Percentiles rank a stretch among this genome's conserved stretches.
Evolutionary conservation across 2,797 vertebrate species (phyloP).

Genomic region (Pempheris klunzingeri): DNA sequence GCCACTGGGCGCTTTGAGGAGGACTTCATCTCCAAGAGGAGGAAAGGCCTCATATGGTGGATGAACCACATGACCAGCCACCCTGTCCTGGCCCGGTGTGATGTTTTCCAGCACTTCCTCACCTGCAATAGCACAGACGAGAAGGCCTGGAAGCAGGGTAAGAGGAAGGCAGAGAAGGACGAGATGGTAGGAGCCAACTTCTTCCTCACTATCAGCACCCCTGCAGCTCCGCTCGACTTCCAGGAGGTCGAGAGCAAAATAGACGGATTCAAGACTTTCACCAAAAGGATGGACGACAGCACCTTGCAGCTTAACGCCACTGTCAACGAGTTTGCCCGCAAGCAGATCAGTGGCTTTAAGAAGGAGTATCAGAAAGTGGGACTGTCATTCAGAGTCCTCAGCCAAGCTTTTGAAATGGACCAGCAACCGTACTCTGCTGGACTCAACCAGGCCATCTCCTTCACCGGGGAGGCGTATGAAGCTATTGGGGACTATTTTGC

Average conservation of each 20-base stretch:
- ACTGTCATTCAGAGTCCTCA: conserved; percentile 92
- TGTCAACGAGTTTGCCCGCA: conserved; percentile 93
- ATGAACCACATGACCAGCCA: conserved; percentile 99
- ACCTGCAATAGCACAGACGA: conserved; percentile 94
- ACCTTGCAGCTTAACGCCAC: conserved; percentile 94
- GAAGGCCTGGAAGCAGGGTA: conserved; percentile 98
- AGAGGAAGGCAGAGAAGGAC: conserved; percentile 96
- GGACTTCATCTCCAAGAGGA: conserved; percentile 98
- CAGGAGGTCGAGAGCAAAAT: conserved; percentile 97
- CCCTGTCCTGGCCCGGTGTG: conserved; percentile 93
- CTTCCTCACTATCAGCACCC: conserved; percentile 95
- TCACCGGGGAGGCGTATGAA: conserved; percentile 95
- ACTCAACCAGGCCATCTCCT: conserved; percentile 96
- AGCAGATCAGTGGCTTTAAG: conserved; percentile 96
- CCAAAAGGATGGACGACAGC: conserved; percentile 97
- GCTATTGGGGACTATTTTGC: conserved; percentile 95
- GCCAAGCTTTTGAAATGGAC: conserved; percentile 97
- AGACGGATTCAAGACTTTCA: conserved; percentile 96
- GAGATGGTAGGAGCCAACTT: conserved; percentile 99
- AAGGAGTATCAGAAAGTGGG: conserved; percentile 99
- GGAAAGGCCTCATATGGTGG: conserved; percentile 97
- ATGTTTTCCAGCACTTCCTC: conserved; percentile 98
- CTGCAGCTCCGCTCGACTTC: conserved; percentile 88
- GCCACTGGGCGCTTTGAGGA: conserved; percentile 98
- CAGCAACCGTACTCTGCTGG: conserved; percentile 92